A percentile compares a stretch with the other conserved stretches of the same genome.
phyloP scores from a whole-genome alignment of 2,888 invertebrate genomes.

The Sialis fuliginosa region DNA sequence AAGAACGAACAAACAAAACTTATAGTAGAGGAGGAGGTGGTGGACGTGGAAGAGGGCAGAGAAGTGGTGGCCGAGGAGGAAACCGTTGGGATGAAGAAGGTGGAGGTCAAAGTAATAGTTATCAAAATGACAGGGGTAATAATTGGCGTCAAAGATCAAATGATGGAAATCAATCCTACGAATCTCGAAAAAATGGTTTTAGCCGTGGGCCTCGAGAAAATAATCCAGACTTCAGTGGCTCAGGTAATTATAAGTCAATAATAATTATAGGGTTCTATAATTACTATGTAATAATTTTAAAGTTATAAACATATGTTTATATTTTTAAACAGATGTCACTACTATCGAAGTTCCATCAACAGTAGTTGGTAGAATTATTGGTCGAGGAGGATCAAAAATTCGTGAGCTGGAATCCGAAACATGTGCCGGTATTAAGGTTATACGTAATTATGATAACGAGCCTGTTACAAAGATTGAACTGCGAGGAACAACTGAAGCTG shows the following conservation, averaged over 20 bases:
- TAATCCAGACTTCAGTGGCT: too few species aligned
- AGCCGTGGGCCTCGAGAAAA: too few species aligned
- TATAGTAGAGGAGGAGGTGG: conserved; percentile 2
- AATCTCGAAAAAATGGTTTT: too few species aligned
- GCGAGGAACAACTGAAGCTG: too few species aligned
- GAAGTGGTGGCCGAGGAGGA: conserved; percentile 14
- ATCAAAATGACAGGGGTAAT: neutral
- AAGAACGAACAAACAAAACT: too few species aligned
- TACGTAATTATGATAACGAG: too few species aligned
- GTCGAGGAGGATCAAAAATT: conserved; percentile 74
- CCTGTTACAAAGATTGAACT: too few species aligned
- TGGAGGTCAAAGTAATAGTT: conserved; percentile 11
- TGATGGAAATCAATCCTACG: neutral
- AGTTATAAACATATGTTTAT: neutral
- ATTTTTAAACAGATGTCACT: neutral
- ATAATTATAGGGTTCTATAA: too few species aligned
- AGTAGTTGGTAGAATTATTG: conserved; percentile 39
- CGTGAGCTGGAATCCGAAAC: conserved; percentile 57
- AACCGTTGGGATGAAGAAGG: conserved; percentile 13
- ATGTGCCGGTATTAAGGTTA: conserved; percentile 47
- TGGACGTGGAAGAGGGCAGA: conserved; percentile 13
- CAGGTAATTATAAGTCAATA: too few species aligned
- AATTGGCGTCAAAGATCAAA: neutral
- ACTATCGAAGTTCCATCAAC: conserved; percentile 18
- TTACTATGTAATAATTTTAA: neutral